A percentile compares a stretch with the other conserved stretches of the same genome.
Evolutionary conservation across 2,888 invertebrate species (phyloP).

Genomic region (Leptinotarsa juncta): DNA sequence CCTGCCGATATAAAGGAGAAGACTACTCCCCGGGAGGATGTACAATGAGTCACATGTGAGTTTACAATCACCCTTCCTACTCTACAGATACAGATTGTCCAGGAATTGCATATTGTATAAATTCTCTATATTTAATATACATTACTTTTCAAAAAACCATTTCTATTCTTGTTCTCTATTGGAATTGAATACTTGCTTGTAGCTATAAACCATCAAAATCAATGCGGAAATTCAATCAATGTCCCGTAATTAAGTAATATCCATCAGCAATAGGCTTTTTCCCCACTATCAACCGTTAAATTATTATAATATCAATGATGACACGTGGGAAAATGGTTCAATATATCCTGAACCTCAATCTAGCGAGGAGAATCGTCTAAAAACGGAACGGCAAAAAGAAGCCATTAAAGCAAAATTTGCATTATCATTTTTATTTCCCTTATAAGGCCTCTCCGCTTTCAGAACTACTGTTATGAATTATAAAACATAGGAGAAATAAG

Average conservation of each 20-base stretch:
- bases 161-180: too few species aligned
- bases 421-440: constrained; percentile 20
- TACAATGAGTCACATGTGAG: too few species aligned
- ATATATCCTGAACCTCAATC: not conserved
- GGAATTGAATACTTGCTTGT: too few species aligned
- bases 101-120: too few species aligned
- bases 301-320: not conserved
- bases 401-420: constrained; percentile 17
- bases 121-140: too few species aligned
- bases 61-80: too few species aligned
- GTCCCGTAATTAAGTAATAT: not conserved
- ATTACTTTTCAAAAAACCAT: too few species aligned
- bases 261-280: not conserved
- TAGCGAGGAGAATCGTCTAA: not conserved
- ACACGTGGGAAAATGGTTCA: not conserved
- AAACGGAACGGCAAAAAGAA: constrained; percentile 11
- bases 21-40: too few species aligned
- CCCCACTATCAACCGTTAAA: not conserved
- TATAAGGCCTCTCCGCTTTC: constrained; percentile 15
- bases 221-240: not conserved
- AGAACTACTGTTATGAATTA: constrained; percentile 21
- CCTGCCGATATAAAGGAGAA: too few species aligned
- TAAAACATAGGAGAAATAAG: constrained; percentile 19
- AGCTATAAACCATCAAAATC: too few species aligned
- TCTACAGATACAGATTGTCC: too few species aligned